phyloP scores from a whole-genome alignment of 2,888 invertebrate genomes.

The Thymelicus sylvestris region DNA sequence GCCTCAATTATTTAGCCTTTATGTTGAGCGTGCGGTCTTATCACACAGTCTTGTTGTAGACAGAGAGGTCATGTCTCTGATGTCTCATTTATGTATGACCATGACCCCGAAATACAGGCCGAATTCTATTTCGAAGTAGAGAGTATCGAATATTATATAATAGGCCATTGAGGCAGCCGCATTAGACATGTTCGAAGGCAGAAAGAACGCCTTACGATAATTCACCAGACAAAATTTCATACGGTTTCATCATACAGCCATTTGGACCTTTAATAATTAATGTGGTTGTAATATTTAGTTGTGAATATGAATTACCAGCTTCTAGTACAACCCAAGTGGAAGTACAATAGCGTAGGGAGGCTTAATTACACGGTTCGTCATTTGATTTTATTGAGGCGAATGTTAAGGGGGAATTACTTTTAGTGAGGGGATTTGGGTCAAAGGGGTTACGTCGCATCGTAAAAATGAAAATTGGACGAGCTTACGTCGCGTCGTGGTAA shows the following conservation, averaged over 20 bases:
- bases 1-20: too few relatives aligned
- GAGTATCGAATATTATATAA: too few relatives aligned
- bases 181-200: too few relatives aligned
- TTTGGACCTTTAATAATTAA: neutral
- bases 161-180: too few relatives aligned
- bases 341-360: constrained; percentile 42
- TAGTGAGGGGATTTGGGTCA: constrained; percentile 51
- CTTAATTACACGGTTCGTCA: constrained; percentile 61
- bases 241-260: neutral
- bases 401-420: constrained; percentile 47
- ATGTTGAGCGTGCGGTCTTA: too few relatives aligned
- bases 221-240: too few relatives aligned
- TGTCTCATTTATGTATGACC: too few relatives aligned
- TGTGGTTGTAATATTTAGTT: neutral
- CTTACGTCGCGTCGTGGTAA: constrained; percentile 7
- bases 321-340: constrained; percentile 7
- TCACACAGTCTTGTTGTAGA: too few relatives aligned
- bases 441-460: constrained; percentile 48
- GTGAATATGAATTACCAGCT: neutral
- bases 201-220: too few relatives aligned
- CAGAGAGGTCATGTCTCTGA: too few relatives aligned
- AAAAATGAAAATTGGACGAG: constrained; percentile 47
- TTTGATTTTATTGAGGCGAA: constrained; percentile 63
- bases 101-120: too few relatives aligned
- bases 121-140: too few relatives aligned